Percentiles rank a stretch among this genome's conserved stretches.
phyloP scores from a whole-genome alignment of 2,888 invertebrate genomes.

The Euclidia mi region DNA sequence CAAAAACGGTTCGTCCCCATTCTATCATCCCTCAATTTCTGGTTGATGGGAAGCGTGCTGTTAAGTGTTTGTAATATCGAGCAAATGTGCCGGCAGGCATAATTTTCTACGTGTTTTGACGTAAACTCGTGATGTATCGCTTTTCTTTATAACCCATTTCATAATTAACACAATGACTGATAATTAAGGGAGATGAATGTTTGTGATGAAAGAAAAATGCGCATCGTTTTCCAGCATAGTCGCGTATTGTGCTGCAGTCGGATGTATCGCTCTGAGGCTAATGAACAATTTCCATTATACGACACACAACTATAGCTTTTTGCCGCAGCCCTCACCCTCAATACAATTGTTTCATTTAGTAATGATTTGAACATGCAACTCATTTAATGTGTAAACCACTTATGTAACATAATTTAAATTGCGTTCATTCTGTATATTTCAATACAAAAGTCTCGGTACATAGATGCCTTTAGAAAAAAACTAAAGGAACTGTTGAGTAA shows the following conservation, averaged over 20 bases:
- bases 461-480: conserved; percentile 12
- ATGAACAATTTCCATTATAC: conserved; percentile 39
- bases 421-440: neutral
- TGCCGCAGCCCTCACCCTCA: conserved; percentile 12
- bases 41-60: neutral
- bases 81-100: neutral
- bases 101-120: conserved; percentile 8
- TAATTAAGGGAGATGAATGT: too few species aligned
- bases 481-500: conserved; percentile 21
- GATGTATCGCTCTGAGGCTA: conserved; percentile 25
- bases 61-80: neutral
- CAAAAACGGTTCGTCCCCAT: neutral
- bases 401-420: neutral
- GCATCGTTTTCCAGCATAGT: conserved; percentile 18
- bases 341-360: conserved; percentile 9
- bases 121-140: neutral
- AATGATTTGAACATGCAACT: conserved; percentile 8
- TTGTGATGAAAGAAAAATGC: neutral
- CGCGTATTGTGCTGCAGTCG: conserved; percentile 23
- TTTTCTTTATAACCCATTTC: neutral
- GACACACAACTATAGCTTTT: conserved; percentile 16
- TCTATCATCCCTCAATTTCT: conserved; percentile 3
- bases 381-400: neutral
- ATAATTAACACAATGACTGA: too few species aligned
- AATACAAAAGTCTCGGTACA: conserved; percentile 12